Evolutionary conservation across 2,797 vertebrate species (phyloP).

Genomic region (Botia kubotai): DNA sequence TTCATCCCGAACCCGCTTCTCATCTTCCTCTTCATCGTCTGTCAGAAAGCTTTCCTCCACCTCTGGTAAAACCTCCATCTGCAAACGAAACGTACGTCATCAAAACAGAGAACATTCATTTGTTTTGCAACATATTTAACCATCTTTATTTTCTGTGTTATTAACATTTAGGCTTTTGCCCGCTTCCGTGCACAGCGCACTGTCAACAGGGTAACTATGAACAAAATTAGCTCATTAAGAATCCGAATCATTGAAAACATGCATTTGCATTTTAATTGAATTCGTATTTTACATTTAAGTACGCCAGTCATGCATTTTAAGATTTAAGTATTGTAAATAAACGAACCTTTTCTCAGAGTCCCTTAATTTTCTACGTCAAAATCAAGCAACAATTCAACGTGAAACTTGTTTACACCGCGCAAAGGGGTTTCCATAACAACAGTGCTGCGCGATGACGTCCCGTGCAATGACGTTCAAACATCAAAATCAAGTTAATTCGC

Average conservation of each 20-base stretch:
- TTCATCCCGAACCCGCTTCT: slow-evolving; percentile 11
- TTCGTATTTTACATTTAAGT: neutral
- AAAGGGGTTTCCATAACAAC: slow-evolving; percentile 45
- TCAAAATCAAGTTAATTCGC: neutral
- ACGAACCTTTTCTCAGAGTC: neutral
- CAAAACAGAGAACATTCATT: neutral
- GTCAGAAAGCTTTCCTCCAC: slow-evolving; percentile 19
- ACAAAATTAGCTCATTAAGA: neutral
- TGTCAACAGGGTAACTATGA: neutral
- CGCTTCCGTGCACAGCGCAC: too few species aligned
- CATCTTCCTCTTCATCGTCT: slow-evolving; percentile 13
- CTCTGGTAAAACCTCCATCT: slow-evolving; percentile 54
- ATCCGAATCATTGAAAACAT: neutral
- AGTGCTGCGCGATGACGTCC: neutral
- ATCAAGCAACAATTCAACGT: neutral
- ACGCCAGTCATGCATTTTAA: neutral
- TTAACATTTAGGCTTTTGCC: too few species aligned
- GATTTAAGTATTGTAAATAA: slow-evolving; percentile 13
- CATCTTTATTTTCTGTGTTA: neutral
- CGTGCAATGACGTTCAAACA: neutral
- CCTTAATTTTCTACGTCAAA: too few species aligned
- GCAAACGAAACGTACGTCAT: neutral
- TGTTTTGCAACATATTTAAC: neutral
- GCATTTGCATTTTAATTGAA: neutral
- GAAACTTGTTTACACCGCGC: neutral